Evolutionary conservation across 1,140 invertebrate genomes (phyloP).

Genomic region (Drosophila bocki): DNA sequence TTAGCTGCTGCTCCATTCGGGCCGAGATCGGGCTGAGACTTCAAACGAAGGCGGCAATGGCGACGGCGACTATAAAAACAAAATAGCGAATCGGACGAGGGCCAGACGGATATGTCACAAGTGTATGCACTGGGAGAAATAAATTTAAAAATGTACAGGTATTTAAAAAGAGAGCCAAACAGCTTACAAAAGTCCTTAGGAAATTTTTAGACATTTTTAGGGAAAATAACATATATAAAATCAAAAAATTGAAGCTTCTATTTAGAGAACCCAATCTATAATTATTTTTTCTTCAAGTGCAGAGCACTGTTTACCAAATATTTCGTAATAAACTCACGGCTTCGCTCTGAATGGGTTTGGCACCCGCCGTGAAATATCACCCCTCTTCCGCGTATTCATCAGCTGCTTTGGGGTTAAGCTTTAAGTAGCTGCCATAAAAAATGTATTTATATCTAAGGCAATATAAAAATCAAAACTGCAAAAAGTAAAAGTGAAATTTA

Average conservation of each 20-base stretch:
- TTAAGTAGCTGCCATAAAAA: slow-evolving; percentile 44
- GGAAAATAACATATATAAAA: no score
- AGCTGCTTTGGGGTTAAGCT: slow-evolving; percentile 4
- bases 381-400: slow-evolving; percentile 1
- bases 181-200: no score
- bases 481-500: slow-evolving; percentile 74
- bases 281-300: background rate
- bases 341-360: background rate
- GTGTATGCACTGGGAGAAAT: slow-evolving; percentile 21
- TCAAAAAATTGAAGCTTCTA: background rate
- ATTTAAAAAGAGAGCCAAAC: no score
- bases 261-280: background rate
- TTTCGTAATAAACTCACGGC: slow-evolving; percentile 32
- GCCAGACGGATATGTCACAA: slow-evolving; percentile 38
- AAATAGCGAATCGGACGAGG: slow-evolving; percentile 6
- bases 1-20: slow-evolving; percentile 24
- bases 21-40: slow-evolving; percentile 17
- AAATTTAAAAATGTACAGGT: no score
- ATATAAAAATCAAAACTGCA: slow-evolving; percentile 42
- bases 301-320: slow-evolving; percentile 11
- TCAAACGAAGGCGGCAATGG: slow-evolving; percentile 34
- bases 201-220: background rate
- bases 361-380: background rate
- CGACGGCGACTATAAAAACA: slow-evolving; percentile 10
- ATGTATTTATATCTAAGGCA: slow-evolving; percentile 35